Evolutionary conservation across 1,140 invertebrate genomes (phyloP), one percentile per base, ranked within the genome.

Genomic region (Magallana ariakensis): DNA sequence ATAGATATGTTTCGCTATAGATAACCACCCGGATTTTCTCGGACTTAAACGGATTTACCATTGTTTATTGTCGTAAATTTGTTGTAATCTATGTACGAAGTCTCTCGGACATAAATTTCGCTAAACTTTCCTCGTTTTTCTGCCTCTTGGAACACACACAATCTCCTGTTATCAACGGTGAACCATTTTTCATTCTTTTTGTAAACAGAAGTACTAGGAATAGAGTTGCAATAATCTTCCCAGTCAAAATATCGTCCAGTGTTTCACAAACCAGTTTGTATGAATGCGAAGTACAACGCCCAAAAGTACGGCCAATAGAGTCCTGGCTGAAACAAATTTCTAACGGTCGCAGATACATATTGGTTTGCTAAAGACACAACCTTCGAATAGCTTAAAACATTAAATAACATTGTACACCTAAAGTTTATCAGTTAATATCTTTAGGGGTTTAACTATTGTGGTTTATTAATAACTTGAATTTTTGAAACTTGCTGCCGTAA

Each of bases 271-370:
- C 46, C 1, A 54, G 75, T 80, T 16, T 70, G 15, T 54, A 55
- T 19, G 8, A 5, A 57, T 66, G 84, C 8, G 15, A 82, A 1
- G 57, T 57, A 58, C 33, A n/a, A 8, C 57, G 11, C 1, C n/a
- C 22, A 83, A 88, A 88, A n/a, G 16, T 54, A 57, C 53, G 33
- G 6, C 58, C 57, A 9, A 88, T 88, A 53, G 85, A 84, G 70
- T 89, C 56, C 55, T 89, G 88, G 16, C 62, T 83, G 62, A 84
- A 88, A 33, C 81, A n/a, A 60, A 88, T 88, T 60, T 86, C 33
- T 9, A 81, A 86, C 26, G 87, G 87, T n/a, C 22, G 6, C 8
- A 88, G 46, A n/a, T 86, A 66, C 81, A 88, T 82, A 46, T 46
- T 46, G 5, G 3, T 46, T 46, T 10, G 10, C 10, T 70, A 46